phyloP scores from a whole-genome alignment of 2,797 vertebrate species.

The Tokudaia tokunoshimensis region DNA sequence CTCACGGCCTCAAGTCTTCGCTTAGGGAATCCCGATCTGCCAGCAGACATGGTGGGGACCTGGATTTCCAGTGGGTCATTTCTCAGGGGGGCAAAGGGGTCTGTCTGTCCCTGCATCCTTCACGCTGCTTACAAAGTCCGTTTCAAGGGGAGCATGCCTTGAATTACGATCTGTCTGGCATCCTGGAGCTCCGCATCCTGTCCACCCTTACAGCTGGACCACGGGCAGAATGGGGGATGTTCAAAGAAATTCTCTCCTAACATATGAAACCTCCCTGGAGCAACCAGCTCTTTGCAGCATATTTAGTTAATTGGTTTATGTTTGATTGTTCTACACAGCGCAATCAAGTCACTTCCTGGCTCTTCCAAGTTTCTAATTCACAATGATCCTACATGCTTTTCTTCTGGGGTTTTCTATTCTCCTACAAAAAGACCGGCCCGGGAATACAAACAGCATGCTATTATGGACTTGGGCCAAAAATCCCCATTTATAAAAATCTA shows the following conservation, averaged over 20 bases:
- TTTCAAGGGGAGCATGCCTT: slow-evolving; percentile 62
- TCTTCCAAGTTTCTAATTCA: not conserved
- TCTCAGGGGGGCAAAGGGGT: not conserved
- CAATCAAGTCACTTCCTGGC: slow-evolving; percentile 49
- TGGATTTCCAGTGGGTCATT: slow-evolving; percentile 61
- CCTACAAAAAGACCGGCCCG: not conserved
- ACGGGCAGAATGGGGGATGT: slow-evolving; percentile 46
- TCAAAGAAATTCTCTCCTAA: slow-evolving; percentile 70
- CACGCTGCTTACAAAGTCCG: slow-evolving; percentile 33
- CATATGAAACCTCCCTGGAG: slow-evolving; percentile 58
- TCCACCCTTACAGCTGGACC: slow-evolving; percentile 66
- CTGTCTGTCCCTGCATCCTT: slow-evolving; percentile 45
- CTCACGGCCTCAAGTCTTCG: slow-evolving; percentile 79
- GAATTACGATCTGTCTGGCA: slow-evolving; percentile 65
- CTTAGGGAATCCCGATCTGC: slow-evolving; percentile 73
- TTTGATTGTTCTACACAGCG: not conserved
- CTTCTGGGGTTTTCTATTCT: slow-evolving; percentile 11
- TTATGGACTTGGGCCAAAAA: not conserved
- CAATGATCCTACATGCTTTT: not conserved
- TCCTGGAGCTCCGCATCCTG: slow-evolving; percentile 66
- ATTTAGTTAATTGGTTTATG: not conserved
- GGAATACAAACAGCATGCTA: not conserved
- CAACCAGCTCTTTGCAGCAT: slow-evolving; percentile 55
- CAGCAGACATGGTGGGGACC: slow-evolving; percentile 66
- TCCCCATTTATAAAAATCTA: slow-evolving; percentile 1